Conservation (phyloP, 53 echinoderm and acorn worm species). For the Paracentrotus lividus region DNA sequence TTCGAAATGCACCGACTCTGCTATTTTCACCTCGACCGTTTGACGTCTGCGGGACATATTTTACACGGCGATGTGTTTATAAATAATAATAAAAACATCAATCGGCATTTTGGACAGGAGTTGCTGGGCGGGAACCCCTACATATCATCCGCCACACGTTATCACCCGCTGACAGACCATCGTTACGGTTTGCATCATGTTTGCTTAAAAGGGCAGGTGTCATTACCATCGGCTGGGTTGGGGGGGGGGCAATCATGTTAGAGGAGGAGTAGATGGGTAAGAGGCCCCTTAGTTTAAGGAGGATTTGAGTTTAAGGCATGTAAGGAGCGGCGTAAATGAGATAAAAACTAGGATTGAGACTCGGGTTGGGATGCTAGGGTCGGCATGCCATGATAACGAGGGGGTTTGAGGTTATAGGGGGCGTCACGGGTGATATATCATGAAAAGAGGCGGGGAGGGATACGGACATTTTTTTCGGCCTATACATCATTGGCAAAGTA, state of each 20-base stretch:
- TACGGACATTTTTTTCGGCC: too few relatives aligned
- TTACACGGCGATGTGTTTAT: constrained; percentile 40
- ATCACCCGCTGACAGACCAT: constrained; percentile 53
- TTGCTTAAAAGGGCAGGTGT: constrained; percentile 51
- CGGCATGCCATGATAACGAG: too few relatives aligned
- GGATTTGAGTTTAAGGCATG: too few relatives aligned
- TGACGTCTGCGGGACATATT: constrained; percentile 47
- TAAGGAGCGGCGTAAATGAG: not conserved
- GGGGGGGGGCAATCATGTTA: not conserved
- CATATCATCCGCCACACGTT: constrained; percentile 40
- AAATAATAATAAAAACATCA: constrained; percentile 68
- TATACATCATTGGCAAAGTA: too few relatives aligned
- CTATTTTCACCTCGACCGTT: constrained; percentile 10
- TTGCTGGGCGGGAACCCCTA: constrained; percentile 50
- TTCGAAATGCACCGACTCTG: constrained; percentile 36
- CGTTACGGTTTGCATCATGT: constrained; percentile 31
- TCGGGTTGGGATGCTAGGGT: too few relatives aligned
- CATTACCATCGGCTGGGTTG: not conserved
- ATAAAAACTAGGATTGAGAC: not conserved
- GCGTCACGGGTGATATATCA: too few relatives aligned
- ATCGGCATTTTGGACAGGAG: constrained; percentile 24
- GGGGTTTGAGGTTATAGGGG: too few relatives aligned
- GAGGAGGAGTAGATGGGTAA: not conserved
- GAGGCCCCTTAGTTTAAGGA: not conserved
- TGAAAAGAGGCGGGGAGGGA: too few relatives aligned